Base-by-base conservation (phyloP, 2,888 invertebrate genomes). In the Dascillus cervinus region DNA sequence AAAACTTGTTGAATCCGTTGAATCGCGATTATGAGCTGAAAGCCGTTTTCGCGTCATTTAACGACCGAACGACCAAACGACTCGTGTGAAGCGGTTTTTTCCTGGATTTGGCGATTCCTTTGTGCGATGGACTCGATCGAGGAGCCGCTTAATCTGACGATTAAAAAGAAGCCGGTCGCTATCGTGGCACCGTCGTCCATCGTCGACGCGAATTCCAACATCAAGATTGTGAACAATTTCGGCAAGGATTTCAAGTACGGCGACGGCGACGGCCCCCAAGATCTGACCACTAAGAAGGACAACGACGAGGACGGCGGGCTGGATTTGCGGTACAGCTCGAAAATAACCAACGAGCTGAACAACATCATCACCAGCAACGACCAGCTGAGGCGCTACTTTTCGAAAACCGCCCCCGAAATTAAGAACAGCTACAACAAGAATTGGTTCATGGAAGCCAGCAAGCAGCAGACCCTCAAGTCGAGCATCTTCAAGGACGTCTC, bases 1-100 rank as follows among this genome's bases (percentile, higher is more conserved):
- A 65, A 65, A 65, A 65, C 65, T 65, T 74, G 63, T 64, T 75
- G 63, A 73, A 73, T 65, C 62, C 70, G 51, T 43, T n/a, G n/a
- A n/a, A 39, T 34, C 28, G 34, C 33, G 38, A 42, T 43, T 38
- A 37, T 28, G 34, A 23, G 31, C 34, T 33, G 37, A 37, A 34
- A 39, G 26, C 13, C 26, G 14, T 17, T 17, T 17, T 4, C 17
- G 17, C 17, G 17, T 17, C 17, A 8, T 17, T 17, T 8, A 6
- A n/a, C n/a, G n/a, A n/a, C n/a, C n/a, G n/a, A n/a, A n/a, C n/a
- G n/a, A n/a, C n/a, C n/a, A n/a, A n/a, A n/a, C n/a, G n/a, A n/a
- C n/a, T n/a, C n/a, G n/a, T n/a, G n/a, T n/a, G n/a, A n/a, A n/a
- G n/a, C n/a, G n/a, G n/a, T n/a, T n/a, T n/a, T n/a, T n/a, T n/a